These are phyloP conservation scores for Diachasmimorpha longicaudata DNA, from an alignment of 1,140 invertebrate genomes.

Conservation along the genomic window DNA sequence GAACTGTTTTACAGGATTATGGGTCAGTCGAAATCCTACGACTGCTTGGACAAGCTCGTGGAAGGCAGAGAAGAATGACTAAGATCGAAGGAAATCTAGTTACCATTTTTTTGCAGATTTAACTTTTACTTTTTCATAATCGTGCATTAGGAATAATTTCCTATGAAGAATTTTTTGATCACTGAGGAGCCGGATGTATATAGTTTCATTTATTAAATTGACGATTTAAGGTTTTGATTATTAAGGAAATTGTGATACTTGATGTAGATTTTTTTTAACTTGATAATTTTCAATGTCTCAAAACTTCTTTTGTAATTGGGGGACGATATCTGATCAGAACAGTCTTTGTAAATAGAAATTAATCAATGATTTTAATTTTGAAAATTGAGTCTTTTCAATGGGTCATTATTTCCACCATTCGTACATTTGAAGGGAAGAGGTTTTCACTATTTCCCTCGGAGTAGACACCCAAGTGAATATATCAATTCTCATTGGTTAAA, in stretches of 20 bases:
- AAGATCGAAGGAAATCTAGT: neutral
- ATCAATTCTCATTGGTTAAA: neutral
- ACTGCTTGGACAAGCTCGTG: conserved; percentile 48
- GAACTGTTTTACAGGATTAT: conserved; percentile 43
- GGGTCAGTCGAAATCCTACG: conserved; percentile 51
- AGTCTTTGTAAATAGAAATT: neutral
- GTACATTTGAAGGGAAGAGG: neutral
- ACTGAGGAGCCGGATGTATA: neutral
- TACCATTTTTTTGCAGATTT: conserved; percentile 3
- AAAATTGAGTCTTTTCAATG: neutral
- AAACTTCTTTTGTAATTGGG: neutral
- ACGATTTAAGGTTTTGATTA: neutral
- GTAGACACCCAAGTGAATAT: neutral
- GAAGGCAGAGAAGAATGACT: conserved; percentile 43
- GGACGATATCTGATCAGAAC: neutral
- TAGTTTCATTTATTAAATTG: conserved; percentile 1
- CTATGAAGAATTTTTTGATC: neutral
- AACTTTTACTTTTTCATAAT: neutral
- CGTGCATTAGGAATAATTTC: neutral
- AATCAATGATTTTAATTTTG: neutral
- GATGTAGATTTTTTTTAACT: conserved; percentile 14
- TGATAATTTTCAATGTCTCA: neutral
- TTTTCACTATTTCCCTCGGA: neutral
- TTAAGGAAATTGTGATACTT: conserved; percentile 28
- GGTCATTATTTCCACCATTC: neutral